A percentile compares a stretch with the other conserved stretches of the same genome.
phyloP scores from a whole-genome alignment of 2,113 vertebrate genomes.

The human (Homo sapiens) region GRCh38 chr17:72005001-72005500 shows the following conservation, averaged over 20 bases:
- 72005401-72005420: neutral
- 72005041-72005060: neutral
- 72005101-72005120: neutral
- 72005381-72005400: accelerated
- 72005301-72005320: accelerated
- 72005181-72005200: neutral
- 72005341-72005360: neutral
- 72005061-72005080: neutral
- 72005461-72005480: accelerated
- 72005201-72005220: neutral
- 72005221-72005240: neutral
- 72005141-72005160: neutral
- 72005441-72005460: too few species aligned
- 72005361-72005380: accelerated
- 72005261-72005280: accelerated
- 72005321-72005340: neutral
- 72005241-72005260: neutral
- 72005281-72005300: neutral
- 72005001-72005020: neutral
- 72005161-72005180: neutral
- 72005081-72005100: neutral
- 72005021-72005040: neutral
- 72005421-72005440: too few species aligned
- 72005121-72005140: neutral
- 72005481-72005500: neutral